Evolutionary conservation across 2,797 vertebrate species (phyloP), one percentile per base, ranked within the genome.

Genomic region (Sebastes variabilis): DNA sequence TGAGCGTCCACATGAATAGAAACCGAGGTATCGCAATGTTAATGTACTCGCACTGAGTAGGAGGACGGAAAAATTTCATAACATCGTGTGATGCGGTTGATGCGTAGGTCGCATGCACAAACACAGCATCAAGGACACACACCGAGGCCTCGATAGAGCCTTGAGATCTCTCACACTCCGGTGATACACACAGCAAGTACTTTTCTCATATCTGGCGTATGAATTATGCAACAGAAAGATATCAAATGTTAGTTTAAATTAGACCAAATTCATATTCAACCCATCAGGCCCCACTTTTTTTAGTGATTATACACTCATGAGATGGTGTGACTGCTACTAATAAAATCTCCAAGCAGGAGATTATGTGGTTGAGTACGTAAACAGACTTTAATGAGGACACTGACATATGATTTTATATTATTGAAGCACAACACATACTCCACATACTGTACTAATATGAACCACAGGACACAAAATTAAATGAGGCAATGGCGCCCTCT

Each of bases 401-500:
- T 36, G 11, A 16, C 5, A 6, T 22, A 13, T 11, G 29, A n/a
- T 27, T 16, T 27, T 30, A 66, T 38, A 49, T 7, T 16, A 11
- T n/a, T 24, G 13, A 61, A 24, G 42, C 66, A 65, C 52, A 24
- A 52, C 66, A 65, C 38, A 60, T 13, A 59, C 42, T 18, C 12
- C 42, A 58, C n/a, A 24, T 6, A 11, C 36, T 14, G 18, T 64
- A 46, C 12, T 24, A 2, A 11, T 18, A 34, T 22, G 27, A 69
- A 67, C 4, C 8, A 49, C 42, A 34, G 11, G 14, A 20, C 7
- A 1, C 18, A 6, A 14, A 14, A 6, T 54, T 71, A 56, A 38
- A 74, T 68, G 56, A 61, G 38, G 22, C 84, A 71, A 86, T 52
- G 46, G 78, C 56, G 72, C 89, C 87, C 38, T 27, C 94, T 94